phyloP scores from a whole-genome alignment of 2,888 invertebrate species.

The Melanchra persicariae region DNA sequence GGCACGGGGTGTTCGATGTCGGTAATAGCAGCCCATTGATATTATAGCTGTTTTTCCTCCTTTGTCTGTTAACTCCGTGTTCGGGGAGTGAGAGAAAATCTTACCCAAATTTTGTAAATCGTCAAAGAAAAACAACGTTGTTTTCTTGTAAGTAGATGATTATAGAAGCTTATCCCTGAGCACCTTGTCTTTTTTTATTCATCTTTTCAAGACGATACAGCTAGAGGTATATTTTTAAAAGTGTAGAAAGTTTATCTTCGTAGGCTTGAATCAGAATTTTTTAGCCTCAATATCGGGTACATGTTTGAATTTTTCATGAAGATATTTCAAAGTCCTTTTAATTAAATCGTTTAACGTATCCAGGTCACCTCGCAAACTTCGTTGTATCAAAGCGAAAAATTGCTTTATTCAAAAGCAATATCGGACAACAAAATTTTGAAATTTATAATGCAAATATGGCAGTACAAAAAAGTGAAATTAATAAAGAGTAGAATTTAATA shows the following conservation, averaged over 20 bases:
- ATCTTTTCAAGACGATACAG: conserved; percentile 17
- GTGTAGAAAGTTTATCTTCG: conserved; percentile 5
- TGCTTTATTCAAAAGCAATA: conserved; percentile 38
- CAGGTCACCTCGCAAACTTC: conserved; percentile 30
- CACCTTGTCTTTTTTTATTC: conserved; percentile 27
- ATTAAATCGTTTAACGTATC: conserved; percentile 41
- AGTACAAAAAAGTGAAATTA: conserved; percentile 41
- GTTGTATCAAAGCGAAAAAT: conserved; percentile 40
- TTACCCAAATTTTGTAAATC: conserved; percentile 43
- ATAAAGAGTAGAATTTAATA: conserved; percentile 69
- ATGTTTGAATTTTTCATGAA: conserved; percentile 49
- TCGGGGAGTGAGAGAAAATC: conserved; percentile 31
- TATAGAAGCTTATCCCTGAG: conserved; percentile 33
- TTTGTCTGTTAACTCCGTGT: conserved; percentile 34
- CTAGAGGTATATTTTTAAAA: conserved; percentile 1
- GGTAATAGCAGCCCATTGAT: conserved; percentile 52
- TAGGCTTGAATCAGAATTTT: conserved; percentile 10
- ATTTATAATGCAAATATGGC: conserved; percentile 38
- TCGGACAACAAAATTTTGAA: conserved; percentile 14
- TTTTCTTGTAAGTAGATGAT: conserved; percentile 45
- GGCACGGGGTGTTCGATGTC: conserved; percentile 43
- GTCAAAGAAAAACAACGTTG: conserved; percentile 44
- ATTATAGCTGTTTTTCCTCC: conserved; percentile 55
- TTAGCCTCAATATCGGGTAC: conserved; percentile 9
- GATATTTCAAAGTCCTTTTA: conserved; percentile 31